Conservation (phyloP, 1,140 invertebrate genomes). For the Elysia chlorotica region DNA sequence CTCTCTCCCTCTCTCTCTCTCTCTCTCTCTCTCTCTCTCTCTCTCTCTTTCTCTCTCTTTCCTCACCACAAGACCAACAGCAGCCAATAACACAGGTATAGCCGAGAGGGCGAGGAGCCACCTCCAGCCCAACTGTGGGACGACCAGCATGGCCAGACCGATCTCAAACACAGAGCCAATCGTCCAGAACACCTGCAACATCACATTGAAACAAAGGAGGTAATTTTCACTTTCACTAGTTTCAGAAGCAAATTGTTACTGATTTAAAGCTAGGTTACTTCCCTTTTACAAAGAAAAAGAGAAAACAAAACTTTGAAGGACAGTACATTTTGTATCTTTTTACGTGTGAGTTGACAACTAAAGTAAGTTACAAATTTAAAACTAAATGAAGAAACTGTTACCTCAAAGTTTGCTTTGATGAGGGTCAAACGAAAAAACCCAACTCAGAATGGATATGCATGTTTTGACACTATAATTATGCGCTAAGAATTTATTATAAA, state of each 20-base stretch:
- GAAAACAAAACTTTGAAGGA: too few species aligned
- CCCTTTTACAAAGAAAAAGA: too few species aligned
- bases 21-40: neutral
- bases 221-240: neutral
- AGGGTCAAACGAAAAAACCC: too few species aligned
- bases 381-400: too few species aligned
- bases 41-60: neutral
- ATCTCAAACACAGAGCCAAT: constrained; percentile 63
- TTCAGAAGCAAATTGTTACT: neutral
- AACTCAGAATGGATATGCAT: too few species aligned
- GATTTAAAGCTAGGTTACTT: too few species aligned
- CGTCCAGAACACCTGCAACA: constrained; percentile 62
- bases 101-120: constrained; percentile 88
- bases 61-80: constrained; percentile 61
- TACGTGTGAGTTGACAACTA: too few species aligned
- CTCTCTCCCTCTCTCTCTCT: neutral
- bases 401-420: too few species aligned
- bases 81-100: constrained; percentile 81
- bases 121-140: constrained; percentile 88
- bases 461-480: too few species aligned
- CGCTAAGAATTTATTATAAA: too few species aligned
- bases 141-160: constrained; percentile 83
- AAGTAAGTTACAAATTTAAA: too few species aligned
- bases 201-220: neutral
- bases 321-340: too few species aligned